phyloP scores from a whole-genome alignment of 2,797 vertebrate genomes.

The Poecilia wingei region DNA sequence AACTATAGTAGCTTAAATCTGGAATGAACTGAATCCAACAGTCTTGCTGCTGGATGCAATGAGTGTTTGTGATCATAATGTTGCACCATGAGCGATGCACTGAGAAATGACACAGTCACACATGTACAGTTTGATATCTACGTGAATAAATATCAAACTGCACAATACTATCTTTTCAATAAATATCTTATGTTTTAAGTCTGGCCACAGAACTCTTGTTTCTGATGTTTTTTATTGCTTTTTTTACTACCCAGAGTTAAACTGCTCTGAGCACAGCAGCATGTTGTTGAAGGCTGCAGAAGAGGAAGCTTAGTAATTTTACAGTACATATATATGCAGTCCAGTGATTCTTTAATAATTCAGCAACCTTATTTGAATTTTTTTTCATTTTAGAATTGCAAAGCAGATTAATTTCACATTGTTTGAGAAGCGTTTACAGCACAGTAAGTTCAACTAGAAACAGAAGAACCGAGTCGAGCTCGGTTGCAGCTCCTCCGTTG shows the following conservation, averaged over 20 bases:
- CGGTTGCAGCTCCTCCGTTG: background rate
- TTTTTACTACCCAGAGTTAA: background rate
- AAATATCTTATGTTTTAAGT: background rate
- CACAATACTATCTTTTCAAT: background rate
- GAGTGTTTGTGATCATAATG: background rate
- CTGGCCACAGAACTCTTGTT: background rate
- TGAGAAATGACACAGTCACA: background rate
- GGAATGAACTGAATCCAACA: background rate
- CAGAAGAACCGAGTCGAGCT: background rate
- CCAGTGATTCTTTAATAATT: background rate
- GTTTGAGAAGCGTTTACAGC: conserved; percentile 7
- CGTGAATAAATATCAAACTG: background rate
- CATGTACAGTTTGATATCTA: background rate
- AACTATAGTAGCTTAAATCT: background rate
- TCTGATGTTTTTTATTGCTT: background rate
- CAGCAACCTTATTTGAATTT: background rate
- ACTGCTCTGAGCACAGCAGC: background rate
- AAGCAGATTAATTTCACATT: conserved; percentile 3
- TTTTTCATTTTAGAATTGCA: background rate
- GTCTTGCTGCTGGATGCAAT: background rate
- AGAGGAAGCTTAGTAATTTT: background rate
- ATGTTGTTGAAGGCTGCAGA: background rate
- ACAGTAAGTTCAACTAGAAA: background rate
- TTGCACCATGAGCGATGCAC: background rate
- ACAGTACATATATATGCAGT: background rate